Conservation (phyloP, 2,113 vertebrate species). For the Cololabis saira region DNA sequence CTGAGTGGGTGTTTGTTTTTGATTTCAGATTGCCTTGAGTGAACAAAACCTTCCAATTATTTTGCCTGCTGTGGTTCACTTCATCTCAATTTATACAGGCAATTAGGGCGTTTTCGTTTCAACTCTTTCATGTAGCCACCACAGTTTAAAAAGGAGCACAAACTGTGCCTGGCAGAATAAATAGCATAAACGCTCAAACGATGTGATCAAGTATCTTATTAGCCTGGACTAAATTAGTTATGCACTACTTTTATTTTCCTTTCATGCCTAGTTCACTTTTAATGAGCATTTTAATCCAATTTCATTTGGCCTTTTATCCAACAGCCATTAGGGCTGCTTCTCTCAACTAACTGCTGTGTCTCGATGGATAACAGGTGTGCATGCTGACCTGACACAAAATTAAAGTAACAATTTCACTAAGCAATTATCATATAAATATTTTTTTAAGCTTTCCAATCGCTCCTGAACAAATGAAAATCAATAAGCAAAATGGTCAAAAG, state of each 20-base stretch:
- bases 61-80: constrained; percentile 47
- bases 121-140: constrained; percentile 64
- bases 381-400: constrained; percentile 1
- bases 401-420: too few relatives aligned
- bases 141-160: constrained; percentile 54
- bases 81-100: constrained; percentile 75
- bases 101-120: constrained; percentile 72
- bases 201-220: constrained; percentile 77
- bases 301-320: constrained; percentile 44
- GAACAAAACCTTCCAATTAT: constrained; percentile 41
- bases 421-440: not conserved
- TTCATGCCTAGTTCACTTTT: constrained; percentile 66
- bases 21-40: constrained; percentile 28
- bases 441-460: not conserved
- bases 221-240: constrained; percentile 69
- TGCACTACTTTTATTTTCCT: constrained; percentile 48
- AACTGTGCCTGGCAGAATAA: constrained; percentile 69
- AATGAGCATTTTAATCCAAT: constrained; percentile 64
- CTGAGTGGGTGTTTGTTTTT: constrained; percentile 16
- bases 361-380: not conserved
- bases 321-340: constrained; percentile 36
- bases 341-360: constrained; percentile 8
- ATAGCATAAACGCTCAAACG: constrained; percentile 72
- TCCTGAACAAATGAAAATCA: not conserved
- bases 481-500: not conserved